Percentiles rank a stretch among this genome's conserved stretches.
Conservation (phyloP, 2,888 invertebrate species). For the Alloscopus bannaensis region DNA sequence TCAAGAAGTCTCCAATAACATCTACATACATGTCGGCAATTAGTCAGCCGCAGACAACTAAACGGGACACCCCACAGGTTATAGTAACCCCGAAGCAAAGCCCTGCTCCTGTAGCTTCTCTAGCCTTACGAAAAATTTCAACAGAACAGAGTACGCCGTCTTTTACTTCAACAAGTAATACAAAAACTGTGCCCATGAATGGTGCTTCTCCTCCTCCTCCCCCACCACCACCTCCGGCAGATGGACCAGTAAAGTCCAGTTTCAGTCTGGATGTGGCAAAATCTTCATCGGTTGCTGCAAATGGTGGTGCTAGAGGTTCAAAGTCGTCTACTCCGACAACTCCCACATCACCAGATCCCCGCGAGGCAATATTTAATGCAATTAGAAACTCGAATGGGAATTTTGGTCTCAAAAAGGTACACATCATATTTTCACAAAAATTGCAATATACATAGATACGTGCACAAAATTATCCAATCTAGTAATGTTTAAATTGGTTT, state of each 20-base stretch:
- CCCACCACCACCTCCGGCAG: constrained; percentile 67
- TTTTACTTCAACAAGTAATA: constrained; percentile 29
- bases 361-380: constrained; percentile 82
- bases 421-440: neutral
- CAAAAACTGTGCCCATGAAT: constrained; percentile 24
- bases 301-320: constrained; percentile 18
- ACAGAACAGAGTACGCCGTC: neutral
- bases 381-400: constrained; percentile 83
- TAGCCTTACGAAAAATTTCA: constrained; percentile 1
- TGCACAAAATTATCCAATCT: neutral
- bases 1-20: constrained; percentile 43
- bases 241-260: constrained; percentile 13
- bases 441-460: neutral
- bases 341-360: constrained; percentile 77
- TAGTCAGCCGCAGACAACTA: constrained; percentile 1
- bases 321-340: constrained; percentile 62
- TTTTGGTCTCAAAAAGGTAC: constrained; percentile 72
- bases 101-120: constrained; percentile 8
- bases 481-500: constrained; percentile 5
- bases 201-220: constrained; percentile 69
- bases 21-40: constrained; percentile 50
- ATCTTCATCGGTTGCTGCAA: constrained; percentile 1
- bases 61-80: constrained; percentile 14
- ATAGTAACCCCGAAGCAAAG: constrained; percentile 10
- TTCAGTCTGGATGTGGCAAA: constrained; percentile 19